Conservation (phyloP, 2,797 vertebrate genomes). For the Mergus octosetaceus region DNA sequence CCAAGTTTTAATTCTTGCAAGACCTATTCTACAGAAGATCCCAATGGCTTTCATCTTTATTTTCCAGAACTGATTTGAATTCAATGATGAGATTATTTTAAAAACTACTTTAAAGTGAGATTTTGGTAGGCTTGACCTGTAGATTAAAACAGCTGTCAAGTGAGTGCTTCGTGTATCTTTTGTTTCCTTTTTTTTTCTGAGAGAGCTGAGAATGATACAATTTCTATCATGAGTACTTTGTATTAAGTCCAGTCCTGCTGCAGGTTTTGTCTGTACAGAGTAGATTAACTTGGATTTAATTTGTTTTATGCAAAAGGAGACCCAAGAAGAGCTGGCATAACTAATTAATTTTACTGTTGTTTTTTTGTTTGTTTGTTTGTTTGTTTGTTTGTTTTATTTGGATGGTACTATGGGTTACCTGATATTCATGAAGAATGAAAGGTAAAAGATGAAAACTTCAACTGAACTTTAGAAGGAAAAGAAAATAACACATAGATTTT, state of each 20-base stretch:
- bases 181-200: not conserved
- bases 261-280: not conserved
- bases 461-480: constrained; percentile 1
- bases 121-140: not conserved
- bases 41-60: not conserved
- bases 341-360: not conserved
- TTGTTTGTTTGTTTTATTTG: not conserved
- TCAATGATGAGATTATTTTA: not conserved
- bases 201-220: not conserved
- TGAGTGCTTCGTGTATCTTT: not conserved
- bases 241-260: not conserved
- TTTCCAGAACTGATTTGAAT: not conserved
- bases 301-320: not conserved
- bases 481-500: not conserved
- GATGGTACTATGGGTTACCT: not conserved
- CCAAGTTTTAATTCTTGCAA: not conserved
- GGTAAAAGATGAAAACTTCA: not conserved
- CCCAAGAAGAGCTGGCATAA: not conserved
- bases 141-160: not conserved
- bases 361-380: not conserved
- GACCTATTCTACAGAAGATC: not conserved
- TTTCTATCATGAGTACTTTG: not conserved
- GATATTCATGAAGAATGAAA: not conserved
- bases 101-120: not conserved
- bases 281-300: not conserved